Conservation (phyloP, 2,113 vertebrate genomes). For the Istiophorus platypterus region DNA sequence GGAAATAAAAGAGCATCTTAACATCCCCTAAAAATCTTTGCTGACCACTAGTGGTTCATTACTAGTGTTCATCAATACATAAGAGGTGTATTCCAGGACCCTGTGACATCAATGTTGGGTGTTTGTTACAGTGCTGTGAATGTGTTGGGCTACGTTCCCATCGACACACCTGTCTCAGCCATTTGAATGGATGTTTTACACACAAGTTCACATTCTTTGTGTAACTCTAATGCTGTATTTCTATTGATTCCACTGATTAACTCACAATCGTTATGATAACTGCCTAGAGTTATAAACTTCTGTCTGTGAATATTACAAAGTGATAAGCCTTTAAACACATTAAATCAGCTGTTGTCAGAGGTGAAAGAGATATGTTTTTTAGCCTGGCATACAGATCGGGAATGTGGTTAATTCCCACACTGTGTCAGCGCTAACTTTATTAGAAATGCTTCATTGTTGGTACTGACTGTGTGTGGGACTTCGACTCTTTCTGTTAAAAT, state of each 20-base stretch:
- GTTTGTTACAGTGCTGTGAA: neutral
- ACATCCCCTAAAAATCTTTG: neutral
- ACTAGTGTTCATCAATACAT: neutral
- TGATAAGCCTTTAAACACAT: neutral
- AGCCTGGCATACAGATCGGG: no score
- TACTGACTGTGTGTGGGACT: neutral
- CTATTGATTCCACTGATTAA: neutral
- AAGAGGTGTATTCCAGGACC: no score
- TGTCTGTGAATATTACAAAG: neutral
- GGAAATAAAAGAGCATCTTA: neutral
- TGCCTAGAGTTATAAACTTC: neutral
- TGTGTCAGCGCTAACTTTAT: no score
- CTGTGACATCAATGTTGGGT: neutral
- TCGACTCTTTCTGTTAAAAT: neutral
- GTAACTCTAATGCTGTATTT: neutral
- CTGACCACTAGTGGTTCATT: neutral
- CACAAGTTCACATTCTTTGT: neutral
- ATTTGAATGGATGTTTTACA: neutral
- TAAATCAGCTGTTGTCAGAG: no score
- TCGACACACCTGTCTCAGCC: no score
- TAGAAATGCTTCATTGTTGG: neutral
- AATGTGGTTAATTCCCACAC: no score
- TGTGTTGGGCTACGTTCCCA: no score
- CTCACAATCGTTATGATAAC: neutral
- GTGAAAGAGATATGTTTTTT: no score